Conservation (phyloP, 2,888 invertebrate genomes). For the Limenitis camilla region DNA sequence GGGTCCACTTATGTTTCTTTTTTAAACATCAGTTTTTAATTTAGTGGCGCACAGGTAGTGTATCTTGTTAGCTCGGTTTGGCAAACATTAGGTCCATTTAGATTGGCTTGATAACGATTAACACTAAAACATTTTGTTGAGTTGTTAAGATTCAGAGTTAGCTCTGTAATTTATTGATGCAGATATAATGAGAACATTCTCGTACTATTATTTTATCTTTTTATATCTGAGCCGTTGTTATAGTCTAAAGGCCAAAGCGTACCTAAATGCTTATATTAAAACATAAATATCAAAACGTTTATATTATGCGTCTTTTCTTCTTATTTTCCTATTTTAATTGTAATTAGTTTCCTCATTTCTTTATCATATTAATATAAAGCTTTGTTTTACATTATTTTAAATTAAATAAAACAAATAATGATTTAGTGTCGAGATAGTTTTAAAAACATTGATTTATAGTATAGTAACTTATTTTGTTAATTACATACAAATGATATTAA, state of each 20-base stretch:
- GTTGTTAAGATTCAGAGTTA: slow-evolving; percentile 15
- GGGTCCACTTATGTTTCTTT: slow-evolving; percentile 42
- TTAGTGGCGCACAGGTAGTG: slow-evolving; percentile 47
- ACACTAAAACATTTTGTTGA: slow-evolving; percentile 25
- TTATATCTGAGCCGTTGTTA: background rate
- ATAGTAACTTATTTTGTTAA: too few relatives aligned
- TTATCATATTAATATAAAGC: too few relatives aligned
- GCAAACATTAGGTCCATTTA: slow-evolving; percentile 29
- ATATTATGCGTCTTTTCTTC: too few relatives aligned
- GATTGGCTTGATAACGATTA: slow-evolving; percentile 24
- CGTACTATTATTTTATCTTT: slow-evolving; percentile 1
- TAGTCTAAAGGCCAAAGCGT: background rate
- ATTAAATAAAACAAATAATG: too few relatives aligned
- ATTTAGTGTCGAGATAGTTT: too few relatives aligned
- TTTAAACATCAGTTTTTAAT: slow-evolving; percentile 50
- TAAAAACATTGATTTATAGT: too few relatives aligned
- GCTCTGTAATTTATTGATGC: slow-evolving; percentile 9
- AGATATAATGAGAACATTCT: slow-evolving; percentile 12
- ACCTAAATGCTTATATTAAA: background rate
- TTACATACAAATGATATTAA: too few relatives aligned
- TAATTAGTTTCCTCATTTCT: too few relatives aligned
- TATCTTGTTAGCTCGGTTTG: slow-evolving; percentile 39
- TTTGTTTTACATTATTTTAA: too few relatives aligned
- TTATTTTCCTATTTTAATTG: too few relatives aligned
- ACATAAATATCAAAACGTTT: too few relatives aligned